Conservation (phyloP, 2,113 vertebrate genomes). For the Macquaria australasica region DNA sequence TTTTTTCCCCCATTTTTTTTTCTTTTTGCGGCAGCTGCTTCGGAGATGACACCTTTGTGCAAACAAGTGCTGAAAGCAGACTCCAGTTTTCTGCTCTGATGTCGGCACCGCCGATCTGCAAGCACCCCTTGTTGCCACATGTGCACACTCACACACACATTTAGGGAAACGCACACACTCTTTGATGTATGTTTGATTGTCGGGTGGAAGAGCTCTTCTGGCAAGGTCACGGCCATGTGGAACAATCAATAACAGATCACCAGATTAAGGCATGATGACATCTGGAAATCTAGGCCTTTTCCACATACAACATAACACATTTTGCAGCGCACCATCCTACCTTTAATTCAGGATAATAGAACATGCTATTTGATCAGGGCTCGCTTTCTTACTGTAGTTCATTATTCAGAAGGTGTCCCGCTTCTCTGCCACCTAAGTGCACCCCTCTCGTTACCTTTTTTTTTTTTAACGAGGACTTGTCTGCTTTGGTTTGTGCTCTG, state of each 20-base stretch:
- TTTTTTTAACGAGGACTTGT: conserved; percentile 69
- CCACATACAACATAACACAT: conserved; percentile 8
- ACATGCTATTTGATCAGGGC: conserved; percentile 79
- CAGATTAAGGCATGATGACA: conserved; percentile 81
- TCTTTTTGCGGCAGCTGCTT: conserved; percentile 57
- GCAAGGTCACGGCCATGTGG: conserved; percentile 78
- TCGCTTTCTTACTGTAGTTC: conserved; percentile 50
- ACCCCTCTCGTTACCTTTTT: conserved; percentile 37
- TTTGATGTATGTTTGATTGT: conserved; percentile 82
- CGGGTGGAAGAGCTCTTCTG: conserved; percentile 79
- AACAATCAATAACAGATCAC: conserved; percentile 84
- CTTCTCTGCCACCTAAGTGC: conserved; percentile 64
- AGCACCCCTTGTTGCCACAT: conserved; percentile 33
- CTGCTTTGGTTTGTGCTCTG: conserved; percentile 51
- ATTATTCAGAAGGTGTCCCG: conserved; percentile 76
- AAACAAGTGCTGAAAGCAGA: conserved; percentile 78
- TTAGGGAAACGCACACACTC: conserved; percentile 47
- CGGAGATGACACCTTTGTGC: conserved; percentile 75
- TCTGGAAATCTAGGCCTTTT: conserved; percentile 71
- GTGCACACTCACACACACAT: conserved; percentile 18
- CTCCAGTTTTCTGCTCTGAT: conserved; percentile 72
- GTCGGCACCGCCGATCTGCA: conserved; percentile 58
- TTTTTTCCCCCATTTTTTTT: neutral
- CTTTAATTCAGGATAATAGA: conserved; percentile 72
- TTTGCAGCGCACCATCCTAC: conserved; percentile 39